These are phyloP conservation scores for Brachionus koreanus DNA, from an alignment of 1,140 invertebrate species.

Conservation along the genomic window DNA sequence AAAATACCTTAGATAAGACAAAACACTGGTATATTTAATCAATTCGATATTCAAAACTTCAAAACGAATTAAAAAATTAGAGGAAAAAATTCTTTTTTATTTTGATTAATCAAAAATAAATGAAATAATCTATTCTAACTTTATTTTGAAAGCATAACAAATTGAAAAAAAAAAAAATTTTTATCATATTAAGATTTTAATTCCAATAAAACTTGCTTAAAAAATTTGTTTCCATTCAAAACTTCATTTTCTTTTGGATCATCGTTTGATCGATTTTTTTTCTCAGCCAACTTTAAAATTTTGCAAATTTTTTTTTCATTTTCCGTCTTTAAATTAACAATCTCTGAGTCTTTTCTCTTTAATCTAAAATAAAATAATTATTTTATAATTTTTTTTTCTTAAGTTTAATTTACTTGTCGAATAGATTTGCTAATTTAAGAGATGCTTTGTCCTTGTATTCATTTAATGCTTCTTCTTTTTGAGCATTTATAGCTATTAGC, in stretches of 20 bases:
- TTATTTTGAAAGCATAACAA: background rate
- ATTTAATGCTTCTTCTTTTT: background rate
- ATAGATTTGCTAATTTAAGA: background rate
- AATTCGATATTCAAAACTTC: too few species aligned
- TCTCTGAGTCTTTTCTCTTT: slow-evolving; percentile 1
- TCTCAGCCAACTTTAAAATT: background rate
- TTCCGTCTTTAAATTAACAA: background rate
- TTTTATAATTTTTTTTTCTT: background rate
- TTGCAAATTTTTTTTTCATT: slow-evolving; percentile 29
- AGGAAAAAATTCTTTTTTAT: too few species aligned
- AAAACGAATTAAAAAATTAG: too few species aligned
- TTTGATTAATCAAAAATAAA: too few species aligned
- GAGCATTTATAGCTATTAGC: background rate
- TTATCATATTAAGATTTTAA: background rate
- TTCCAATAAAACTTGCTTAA: slow-evolving; percentile 1
- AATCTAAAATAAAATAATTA: background rate
- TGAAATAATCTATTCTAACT: too few species aligned
- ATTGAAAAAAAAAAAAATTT: background rate
- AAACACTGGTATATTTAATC: too few species aligned
- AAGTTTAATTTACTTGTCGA: background rate
- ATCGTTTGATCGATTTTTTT: background rate
- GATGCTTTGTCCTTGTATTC: background rate
- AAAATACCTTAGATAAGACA: too few species aligned
- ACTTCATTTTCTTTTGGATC: background rate
- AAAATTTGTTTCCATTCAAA: background rate